Base-by-base conservation (phyloP, 2,113 vertebrate species). In the Burhinus bistriatus region DNA sequence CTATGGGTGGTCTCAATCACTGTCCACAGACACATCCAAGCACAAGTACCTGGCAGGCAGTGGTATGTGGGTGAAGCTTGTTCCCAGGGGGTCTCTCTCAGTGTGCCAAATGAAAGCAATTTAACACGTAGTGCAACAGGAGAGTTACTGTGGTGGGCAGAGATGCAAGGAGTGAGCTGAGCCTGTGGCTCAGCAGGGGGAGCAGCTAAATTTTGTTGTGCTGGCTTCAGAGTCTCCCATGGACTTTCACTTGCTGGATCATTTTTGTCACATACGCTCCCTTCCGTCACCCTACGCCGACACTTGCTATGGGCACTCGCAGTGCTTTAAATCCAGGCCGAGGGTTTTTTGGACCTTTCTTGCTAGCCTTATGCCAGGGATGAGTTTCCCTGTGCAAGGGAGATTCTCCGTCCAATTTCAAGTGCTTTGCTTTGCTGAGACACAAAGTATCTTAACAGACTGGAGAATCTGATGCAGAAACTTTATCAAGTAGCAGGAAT, bases 51-150 rank as follows among this genome's bases (percentile, higher is more conserved):
- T 3, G 1, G 29, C 59, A 32, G 59, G 69, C 6, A 4, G 14
- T 8, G 11, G 16, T 58, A 7, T 6, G 16, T 4, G 5, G 1
- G 0, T 12, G 68, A 36, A 49, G 30, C 36, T 57, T 18, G 6
- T 38, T 40, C 34, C 29, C 0, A 0, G 15, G n/a, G n/a, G 8
- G 0, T 90, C 30, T 12, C 68, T 62, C 47, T 51, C 12, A 0
- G 21, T 3, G 2, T 78, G 42, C 38, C 21, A 64, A 16, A 18
- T 5, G 27, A 47, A 29, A 75, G 29, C 36, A 36, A 14, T 51
- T 40, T 44, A 21, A 58, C 42, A 27, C 15, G 2, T 0, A 4
- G 14, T 15, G 38, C 51, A 42, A 30, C 3, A 5, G 38, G 22
- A 69, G 49, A 40, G 47, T 23, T 18, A 1, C 54, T 1, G 3